Conservation (phyloP, 2,888 invertebrate species). For the Serripes groenlandicus region DNA sequence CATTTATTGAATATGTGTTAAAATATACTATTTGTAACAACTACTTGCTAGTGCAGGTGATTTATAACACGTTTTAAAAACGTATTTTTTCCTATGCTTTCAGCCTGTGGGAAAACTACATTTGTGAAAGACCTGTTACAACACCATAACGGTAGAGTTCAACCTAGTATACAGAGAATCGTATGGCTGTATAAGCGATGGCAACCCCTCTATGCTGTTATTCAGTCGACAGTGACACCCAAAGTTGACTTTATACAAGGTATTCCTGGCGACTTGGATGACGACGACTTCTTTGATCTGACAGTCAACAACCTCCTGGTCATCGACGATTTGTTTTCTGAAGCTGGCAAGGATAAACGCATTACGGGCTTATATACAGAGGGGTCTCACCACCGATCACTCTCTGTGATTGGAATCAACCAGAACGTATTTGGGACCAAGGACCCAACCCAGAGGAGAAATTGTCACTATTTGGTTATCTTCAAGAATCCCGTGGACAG, state of each 20-base stretch:
- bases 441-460: conserved; percentile 31
- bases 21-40: no score
- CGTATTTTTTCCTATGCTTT: no score
- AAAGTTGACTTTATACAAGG: conserved; percentile 56
- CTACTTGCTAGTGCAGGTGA: no score
- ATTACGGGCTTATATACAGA: conserved; percentile 51
- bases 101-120: conserved; percentile 35
- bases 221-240: conserved; percentile 32
- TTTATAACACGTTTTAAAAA: no score
- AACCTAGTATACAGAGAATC: conserved; percentile 55
- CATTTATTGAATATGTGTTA: no score
- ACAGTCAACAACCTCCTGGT: conserved; percentile 48
- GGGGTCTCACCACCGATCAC: conserved; percentile 31
- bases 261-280: conserved; percentile 42
- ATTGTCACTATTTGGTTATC: conserved; percentile 28
- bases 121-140: conserved; percentile 28
- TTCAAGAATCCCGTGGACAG: conserved; percentile 22
- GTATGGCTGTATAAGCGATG: conserved; percentile 60
- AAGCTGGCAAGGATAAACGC: conserved; percentile 30
- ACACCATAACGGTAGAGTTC: conserved; percentile 25
- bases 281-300: conserved; percentile 47
- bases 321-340: conserved; percentile 49
- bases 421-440: conserved; percentile 28
- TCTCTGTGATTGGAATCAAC: conserved; percentile 22
- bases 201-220: conserved; percentile 43